Evolutionary conservation across 2,888 invertebrate species (phyloP), one percentile per base, ranked within the genome.

Genomic region (Rhaphigaster nebulosa): DNA sequence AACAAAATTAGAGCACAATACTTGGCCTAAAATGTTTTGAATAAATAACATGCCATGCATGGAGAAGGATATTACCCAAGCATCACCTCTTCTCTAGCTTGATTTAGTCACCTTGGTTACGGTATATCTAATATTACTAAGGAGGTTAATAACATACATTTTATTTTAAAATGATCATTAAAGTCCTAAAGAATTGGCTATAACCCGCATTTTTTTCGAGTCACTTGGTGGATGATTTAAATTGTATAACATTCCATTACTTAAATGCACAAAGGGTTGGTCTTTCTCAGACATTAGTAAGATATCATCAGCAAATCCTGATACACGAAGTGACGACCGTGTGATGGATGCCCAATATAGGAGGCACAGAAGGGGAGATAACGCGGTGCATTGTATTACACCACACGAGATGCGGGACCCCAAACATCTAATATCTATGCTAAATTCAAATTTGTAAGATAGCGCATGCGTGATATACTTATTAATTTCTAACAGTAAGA

Each of bases 261-360:
- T 34, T 70, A 34, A 76, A 38, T 38, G 15, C 70, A 76, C 20
- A 76, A 38, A 34, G 70, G 6, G 38, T 0, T 15, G 0, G 38
- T 23, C 38, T 38, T 76, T 38, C 70, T 76, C 34, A 20, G 70
- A 38, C 70, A 76, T 76, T 76, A 38, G 70, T 10, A 76, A 76
- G 70, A 76, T 76, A 76, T 34, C 20, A 76, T 65, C 65, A n/a
- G 60, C 8, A 65, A 29, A 29, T n/a, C n/a, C n/a, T 76, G 70
- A 76, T 76, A 38, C 65, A 34, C 18, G 70, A 76, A 38, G 70
- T 76, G 70, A 38, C 34, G 70, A 38, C 34, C 70, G 70, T 38
- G 70, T 76, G 38, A 76, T 76, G 70, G 70, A 76, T 76, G 70
- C 23, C 70, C 70, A 38, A 76, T 76, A 76, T 76, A 76, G 70